Conservation (phyloP, 2,888 invertebrate species). For the Andrena chrysosceles region DNA sequence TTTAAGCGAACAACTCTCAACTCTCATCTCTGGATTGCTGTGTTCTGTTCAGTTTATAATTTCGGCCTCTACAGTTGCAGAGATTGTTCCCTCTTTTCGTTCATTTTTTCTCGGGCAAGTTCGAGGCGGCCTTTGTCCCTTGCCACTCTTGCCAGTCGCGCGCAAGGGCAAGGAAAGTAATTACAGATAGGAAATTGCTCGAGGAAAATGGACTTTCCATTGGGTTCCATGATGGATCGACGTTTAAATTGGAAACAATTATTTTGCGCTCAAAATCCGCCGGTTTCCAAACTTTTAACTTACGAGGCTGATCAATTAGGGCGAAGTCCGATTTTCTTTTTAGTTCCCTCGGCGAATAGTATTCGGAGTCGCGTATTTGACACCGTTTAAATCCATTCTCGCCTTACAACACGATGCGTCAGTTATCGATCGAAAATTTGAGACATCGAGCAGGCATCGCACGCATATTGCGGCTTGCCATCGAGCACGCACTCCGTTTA, state of each 20-base stretch:
- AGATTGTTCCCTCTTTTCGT: neutral
- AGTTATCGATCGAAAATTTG: conserved; percentile 54
- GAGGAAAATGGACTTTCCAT: conserved; percentile 40
- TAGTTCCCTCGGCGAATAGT: neutral
- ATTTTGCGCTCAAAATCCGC: conserved; percentile 27
- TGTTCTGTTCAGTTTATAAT: conserved; percentile 18
- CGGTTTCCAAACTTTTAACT: neutral
- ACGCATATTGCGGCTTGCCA: conserved; percentile 45
- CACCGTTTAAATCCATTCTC: conserved; percentile 38
- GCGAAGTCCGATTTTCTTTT: neutral
- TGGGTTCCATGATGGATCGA: conserved; percentile 33
- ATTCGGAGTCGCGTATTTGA: conserved; percentile 13
- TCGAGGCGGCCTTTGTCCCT: conserved; percentile 12
- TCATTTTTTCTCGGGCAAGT: conserved; percentile 23
- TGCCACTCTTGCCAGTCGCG: conserved; percentile 2
- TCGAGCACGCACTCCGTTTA: conserved; percentile 1
- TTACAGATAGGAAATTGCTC: conserved; percentile 52
- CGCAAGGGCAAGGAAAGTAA: conserved; percentile 37
- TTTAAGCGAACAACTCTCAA: conserved; percentile 6
- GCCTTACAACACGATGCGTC: conserved; percentile 44
- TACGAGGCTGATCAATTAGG: neutral
- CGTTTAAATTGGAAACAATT: conserved; percentile 47
- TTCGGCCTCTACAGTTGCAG: conserved; percentile 10
- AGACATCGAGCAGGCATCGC: conserved; percentile 40
- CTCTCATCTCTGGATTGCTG: conserved; percentile 5